Evolutionary conservation across 2,888 invertebrate genomes (phyloP), one percentile per base, ranked within the genome.

Genomic region (Rhagophthalmus giganteus): DNA sequence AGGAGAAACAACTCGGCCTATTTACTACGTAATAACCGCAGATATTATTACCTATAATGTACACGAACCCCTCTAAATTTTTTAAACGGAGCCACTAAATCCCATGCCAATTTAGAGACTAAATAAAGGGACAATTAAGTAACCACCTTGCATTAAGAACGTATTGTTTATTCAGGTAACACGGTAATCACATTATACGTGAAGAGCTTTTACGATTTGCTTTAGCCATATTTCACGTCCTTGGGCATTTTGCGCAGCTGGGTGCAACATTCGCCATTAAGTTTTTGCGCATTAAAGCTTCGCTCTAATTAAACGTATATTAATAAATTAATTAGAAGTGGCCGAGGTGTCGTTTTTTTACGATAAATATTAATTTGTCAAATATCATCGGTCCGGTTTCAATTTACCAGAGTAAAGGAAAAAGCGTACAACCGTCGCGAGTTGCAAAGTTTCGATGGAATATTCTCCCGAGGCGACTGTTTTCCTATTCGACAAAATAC

Each of bases 101-200:
- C 20, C 3, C 20, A n/a, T 20, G 35, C 33, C 11, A 47, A 47
- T 39, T 38, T 38, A 32, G 26, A 26, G n/a, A 28, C 7, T 39
- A 47, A 44, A 34, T 35, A 44, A 44, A 26, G 44, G 35, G 31
- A 46, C 31, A 38, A 46, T 46, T 46, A 46, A 41, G 40, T 40
- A 34, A 34, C 40, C 35, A 24, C 40, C 34, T 34, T 33, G 27
- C 40, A 40, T 40, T 48, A 34, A 10, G 32, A 20, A 35, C 39
- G 20, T 40, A 48, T 48, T 48, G 48, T 48, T 48, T 48, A 48
- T 48, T 40, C 48, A 48, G 34, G 45, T 40, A 40, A 33, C 48
- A 48, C 16, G 28, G 35, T 48, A 40, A 48, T 48, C 28, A 31
- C 40, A 41, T 48, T 48, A 48, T 27, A 40, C 9, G 30, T 48